Percentiles rank a stretch among this genome's conserved stretches.
phyloP scores from a whole-genome alignment of 37 sponge, comb jelly and placozoan species.

The Agelas oroides region DNA sequence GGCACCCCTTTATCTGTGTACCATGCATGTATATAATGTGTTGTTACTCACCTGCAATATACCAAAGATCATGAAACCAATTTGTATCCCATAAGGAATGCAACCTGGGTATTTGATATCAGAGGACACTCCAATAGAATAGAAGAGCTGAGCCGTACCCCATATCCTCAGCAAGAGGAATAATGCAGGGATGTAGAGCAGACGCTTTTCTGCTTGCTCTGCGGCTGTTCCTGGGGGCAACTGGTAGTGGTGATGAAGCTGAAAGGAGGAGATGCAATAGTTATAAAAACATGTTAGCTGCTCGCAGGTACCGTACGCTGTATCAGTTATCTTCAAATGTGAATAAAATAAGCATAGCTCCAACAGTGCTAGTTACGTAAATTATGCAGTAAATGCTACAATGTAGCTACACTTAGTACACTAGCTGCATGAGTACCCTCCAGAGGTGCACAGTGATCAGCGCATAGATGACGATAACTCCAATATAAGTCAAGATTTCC shows the following conservation, averaged over 20 bases:
- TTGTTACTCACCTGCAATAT: conserved; percentile 42
- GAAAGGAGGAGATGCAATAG: too few relatives aligned
- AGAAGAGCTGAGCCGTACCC: conserved; percentile 71
- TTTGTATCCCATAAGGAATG: conserved; percentile 4
- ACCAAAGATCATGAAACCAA: not conserved
- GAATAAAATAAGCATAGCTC: too few relatives aligned
- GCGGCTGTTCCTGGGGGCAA: too few relatives aligned
- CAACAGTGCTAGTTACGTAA: too few relatives aligned
- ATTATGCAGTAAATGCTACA: too few relatives aligned
- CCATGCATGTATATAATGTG: too few relatives aligned
- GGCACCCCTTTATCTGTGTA: too few relatives aligned
- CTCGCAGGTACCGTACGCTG: too few relatives aligned
- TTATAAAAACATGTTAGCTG: too few relatives aligned
- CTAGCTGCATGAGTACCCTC: not conserved
- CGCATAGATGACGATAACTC: conserved; percentile 2
- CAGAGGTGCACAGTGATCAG: not conserved
- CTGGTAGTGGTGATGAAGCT: too few relatives aligned
- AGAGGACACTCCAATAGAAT: not conserved
- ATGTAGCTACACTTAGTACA: too few relatives aligned
- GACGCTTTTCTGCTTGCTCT: conserved; percentile 11
- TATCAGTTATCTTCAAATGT: too few relatives aligned
- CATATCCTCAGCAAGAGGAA: conserved; percentile 71
- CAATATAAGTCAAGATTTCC: conserved; percentile 38
- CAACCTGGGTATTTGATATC: not conserved
- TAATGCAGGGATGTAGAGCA: conserved; percentile 43